phyloP scores from a whole-genome alignment of 2,797 vertebrate species.

The Coregonus sp. region DNA sequence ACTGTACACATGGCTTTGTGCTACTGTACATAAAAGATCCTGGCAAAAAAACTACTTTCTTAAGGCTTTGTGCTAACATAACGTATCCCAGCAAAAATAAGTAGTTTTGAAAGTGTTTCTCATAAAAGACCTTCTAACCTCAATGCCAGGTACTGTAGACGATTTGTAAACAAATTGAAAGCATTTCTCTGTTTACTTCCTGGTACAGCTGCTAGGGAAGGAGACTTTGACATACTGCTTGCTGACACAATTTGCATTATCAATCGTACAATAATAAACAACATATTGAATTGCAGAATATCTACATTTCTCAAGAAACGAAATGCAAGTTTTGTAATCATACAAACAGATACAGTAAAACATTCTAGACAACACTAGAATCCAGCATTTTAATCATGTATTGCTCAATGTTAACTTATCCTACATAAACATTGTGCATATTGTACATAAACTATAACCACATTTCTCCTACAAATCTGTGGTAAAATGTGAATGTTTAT shows the following conservation, averaged over 20 bases:
- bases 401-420: slow-evolving; percentile 34
- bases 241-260: background rate
- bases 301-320: background rate
- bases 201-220: background rate
- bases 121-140: too few relatives aligned
- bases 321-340: background rate
- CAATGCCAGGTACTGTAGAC: too few relatives aligned
- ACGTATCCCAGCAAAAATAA: background rate
- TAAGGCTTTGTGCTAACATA: background rate
- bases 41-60: too few relatives aligned
- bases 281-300: background rate
- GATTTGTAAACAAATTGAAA: background rate
- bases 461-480: slow-evolving; percentile 26
- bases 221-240: background rate
- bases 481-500: slow-evolving; percentile 37
- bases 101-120: too few relatives aligned
- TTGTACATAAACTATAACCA: background rate
- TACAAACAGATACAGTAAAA: background rate
- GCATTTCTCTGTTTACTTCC: background rate
- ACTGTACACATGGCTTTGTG: too few relatives aligned
- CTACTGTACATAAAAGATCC: too few relatives aligned
- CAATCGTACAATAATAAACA: background rate
- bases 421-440: slow-evolving; percentile 21
- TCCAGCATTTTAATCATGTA: background rate
- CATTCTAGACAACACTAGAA: background rate